phyloP scores from a whole-genome alignment of 1,140 invertebrate species.

The Bombus picipes region DNA sequence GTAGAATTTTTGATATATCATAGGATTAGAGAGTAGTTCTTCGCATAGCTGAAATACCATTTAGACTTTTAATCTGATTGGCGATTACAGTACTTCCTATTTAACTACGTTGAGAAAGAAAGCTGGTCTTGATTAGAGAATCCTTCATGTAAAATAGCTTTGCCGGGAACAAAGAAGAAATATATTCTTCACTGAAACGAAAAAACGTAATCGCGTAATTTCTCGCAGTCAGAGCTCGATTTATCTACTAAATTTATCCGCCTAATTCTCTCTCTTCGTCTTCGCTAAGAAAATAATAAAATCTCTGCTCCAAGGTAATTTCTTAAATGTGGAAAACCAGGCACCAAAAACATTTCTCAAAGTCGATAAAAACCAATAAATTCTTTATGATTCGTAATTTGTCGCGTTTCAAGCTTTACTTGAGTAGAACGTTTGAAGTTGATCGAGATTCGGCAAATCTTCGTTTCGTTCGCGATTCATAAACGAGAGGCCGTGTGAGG shows the following conservation, averaged over 20 bases:
- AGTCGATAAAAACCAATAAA: neutral
- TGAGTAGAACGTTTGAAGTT: neutral
- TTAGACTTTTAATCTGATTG: neutral
- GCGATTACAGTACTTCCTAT: neutral
- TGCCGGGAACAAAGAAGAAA: neutral
- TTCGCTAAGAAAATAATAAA: neutral
- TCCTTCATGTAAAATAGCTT: slow-evolving; percentile 16
- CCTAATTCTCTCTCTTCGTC: neutral
- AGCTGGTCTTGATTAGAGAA: slow-evolving; percentile 17
- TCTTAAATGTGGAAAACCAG: neutral
- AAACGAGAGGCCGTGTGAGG: slow-evolving; percentile 58
- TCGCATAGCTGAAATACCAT: neutral
- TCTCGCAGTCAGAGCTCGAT: neutral
- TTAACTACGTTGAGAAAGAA: neutral
- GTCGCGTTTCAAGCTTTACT: neutral
- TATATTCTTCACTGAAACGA: neutral
- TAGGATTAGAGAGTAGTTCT: neutral
- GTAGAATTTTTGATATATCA: neutral
- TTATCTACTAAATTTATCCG: neutral
- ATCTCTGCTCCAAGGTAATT: neutral
- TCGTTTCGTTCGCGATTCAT: slow-evolving; percentile 23
- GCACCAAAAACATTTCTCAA: neutral
- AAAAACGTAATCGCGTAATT: slow-evolving; percentile 9
- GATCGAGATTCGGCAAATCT: neutral
- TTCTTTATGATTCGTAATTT: neutral